phyloP scores from a whole-genome alignment of 2,113 vertebrate species.

The Camarhynchus parvulus region DNA sequence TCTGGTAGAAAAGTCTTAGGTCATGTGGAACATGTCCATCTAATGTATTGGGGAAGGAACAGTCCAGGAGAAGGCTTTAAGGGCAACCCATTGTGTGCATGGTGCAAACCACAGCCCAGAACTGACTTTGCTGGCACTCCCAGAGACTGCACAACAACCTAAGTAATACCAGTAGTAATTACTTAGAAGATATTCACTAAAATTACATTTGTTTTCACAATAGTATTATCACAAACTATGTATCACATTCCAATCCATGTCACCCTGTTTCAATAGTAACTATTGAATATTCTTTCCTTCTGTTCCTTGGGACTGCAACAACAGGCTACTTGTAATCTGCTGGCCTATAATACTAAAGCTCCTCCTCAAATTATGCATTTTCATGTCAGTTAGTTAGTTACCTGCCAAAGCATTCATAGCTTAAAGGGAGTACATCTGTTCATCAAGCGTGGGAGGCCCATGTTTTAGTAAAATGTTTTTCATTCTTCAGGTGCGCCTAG shows the following conservation, averaged over 20 bases:
- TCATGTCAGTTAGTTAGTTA: background rate
- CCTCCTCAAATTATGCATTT: background rate
- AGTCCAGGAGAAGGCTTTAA: background rate
- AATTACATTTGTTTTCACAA: background rate
- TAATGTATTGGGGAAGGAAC: background rate
- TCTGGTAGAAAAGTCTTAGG: background rate
- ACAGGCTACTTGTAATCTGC: background rate
- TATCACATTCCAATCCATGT: background rate
- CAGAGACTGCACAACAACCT: background rate
- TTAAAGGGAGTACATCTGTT: background rate
- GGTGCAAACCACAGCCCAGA: background rate
- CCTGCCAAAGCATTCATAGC: background rate
- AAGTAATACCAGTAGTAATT: background rate
- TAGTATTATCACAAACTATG: background rate
- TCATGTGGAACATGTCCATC: background rate
- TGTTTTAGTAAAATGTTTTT: background rate
- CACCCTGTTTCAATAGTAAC: background rate
- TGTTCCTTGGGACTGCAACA: background rate
- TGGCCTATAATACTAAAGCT: background rate
- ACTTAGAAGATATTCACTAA: background rate
- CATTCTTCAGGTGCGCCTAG: background rate
- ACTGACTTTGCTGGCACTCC: background rate
- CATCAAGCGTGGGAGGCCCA: background rate
- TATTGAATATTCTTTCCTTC: background rate
- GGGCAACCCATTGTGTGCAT: background rate